Conservation (phyloP, 2,113 vertebrate genomes). For the Podiceps cristatus region DNA sequence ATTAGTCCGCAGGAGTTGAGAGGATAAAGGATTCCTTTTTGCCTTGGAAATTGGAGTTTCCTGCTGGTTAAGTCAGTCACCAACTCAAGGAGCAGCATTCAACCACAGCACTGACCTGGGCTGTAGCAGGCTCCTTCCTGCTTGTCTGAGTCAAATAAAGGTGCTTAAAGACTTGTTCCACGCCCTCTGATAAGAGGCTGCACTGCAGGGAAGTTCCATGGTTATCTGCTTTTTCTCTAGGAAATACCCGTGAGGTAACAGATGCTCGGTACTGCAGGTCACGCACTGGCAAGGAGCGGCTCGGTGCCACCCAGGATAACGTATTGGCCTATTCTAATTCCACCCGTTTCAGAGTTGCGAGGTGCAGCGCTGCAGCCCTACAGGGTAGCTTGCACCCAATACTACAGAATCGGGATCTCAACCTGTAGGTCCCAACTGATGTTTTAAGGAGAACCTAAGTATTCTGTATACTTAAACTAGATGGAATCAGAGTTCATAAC, state of each 20-base stretch:
- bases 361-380: accelerated
- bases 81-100: neutral
- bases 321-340: neutral
- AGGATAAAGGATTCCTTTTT: neutral
- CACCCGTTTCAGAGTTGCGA: neutral
- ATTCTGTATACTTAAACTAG: neutral
- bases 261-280: neutral
- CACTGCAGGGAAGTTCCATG: neutral
- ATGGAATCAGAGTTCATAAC: neutral
- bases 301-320: neutral
- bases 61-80: neutral
- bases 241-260: neutral
- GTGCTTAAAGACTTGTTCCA: neutral
- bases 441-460: neutral
- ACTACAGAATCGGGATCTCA: neutral
- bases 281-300: neutral
- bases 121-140: neutral
- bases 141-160: neutral
- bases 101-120: neutral
- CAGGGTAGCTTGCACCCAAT: neutral
- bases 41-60: neutral
- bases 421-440: neutral
- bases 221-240: neutral
- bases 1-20: neutral
- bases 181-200: neutral